Percentiles rank a stretch among this genome's conserved stretches.
Conservation (phyloP, 2,888 invertebrate species). For the Tricholauxania praeusta region DNA sequence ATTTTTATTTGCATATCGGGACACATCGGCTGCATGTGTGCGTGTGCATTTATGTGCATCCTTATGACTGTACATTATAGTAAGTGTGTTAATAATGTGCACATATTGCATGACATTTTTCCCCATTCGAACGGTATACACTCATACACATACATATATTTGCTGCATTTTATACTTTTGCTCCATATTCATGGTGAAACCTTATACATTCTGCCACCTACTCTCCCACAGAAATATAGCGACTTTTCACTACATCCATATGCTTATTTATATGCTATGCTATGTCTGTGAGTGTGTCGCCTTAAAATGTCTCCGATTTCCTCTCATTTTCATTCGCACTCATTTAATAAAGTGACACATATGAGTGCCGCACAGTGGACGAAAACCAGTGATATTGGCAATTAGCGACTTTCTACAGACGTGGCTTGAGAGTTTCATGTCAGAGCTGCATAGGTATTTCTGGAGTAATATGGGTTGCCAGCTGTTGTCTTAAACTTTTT, state of each 20-base stretch:
- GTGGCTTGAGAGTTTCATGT: too few relatives aligned
- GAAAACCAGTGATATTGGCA: too few relatives aligned
- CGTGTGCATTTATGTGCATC: too few relatives aligned
- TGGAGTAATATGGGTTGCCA: too few relatives aligned
- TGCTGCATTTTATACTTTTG: neutral
- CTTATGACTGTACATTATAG: too few relatives aligned
- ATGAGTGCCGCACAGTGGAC: neutral
- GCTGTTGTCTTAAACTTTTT: too few relatives aligned
- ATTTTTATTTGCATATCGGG: conserved; percentile 23
- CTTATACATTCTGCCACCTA: neutral
- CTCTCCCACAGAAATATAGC: neutral
- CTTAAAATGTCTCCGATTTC: neutral
- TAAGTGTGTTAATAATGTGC: conserved; percentile 20
- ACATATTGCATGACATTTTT: conserved; percentile 16
- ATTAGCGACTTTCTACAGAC: too few relatives aligned
- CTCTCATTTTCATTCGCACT: conserved; percentile 16
- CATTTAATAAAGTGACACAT: conserved; percentile 9
- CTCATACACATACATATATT: too few relatives aligned
- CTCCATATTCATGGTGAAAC: neutral
- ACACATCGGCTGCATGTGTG: too few relatives aligned
- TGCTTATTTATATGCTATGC: neutral
- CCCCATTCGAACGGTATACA: neutral
- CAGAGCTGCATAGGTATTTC: too few relatives aligned
- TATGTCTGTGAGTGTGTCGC: neutral
- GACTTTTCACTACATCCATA: neutral